Evolutionary conservation across 2,113 vertebrate species (phyloP), one percentile per base, ranked within the genome.

Genomic region (Thinocorus orbignyianus): DNA sequence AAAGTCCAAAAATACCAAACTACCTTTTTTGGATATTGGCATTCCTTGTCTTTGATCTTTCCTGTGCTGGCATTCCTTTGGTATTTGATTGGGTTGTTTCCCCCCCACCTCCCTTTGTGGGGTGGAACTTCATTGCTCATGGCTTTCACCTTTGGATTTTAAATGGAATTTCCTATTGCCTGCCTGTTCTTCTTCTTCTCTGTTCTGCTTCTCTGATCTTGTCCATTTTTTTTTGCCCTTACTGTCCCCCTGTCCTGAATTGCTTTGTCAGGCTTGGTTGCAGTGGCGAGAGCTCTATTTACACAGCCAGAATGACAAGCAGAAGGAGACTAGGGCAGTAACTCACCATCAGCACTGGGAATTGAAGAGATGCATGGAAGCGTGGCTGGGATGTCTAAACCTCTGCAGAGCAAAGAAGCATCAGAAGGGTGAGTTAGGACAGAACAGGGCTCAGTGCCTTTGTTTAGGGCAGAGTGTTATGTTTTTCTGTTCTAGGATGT

Each of bases 231-330:
- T 46, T 13, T 10, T 9, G 10, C 44, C 9, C 41, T 54, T 19
- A 8, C 41, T 77, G 20, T 17, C 24, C 31, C 65, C 30, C 10
- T 6, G 51, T 76, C 52, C 68, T 51, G 5, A 57, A 78, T 72
- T 93, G 51, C 30, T 46, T 54, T 85, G 64, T 66, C 87, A 99
- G 99, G 97, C 97, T 39, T 99, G 98, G 99, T 70, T 97, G 77
- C 97, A 78, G 60, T 99, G 99, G 99, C 98, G 62, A 90, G 95
- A 97, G 15, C 93, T 97, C 62, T 96, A 98, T 52, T 60, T 92
- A 4, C 25, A 62, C 22, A 90, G 52, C 33, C 95, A 94, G 93
- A 83, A 35, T 37, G 95, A 98, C 31, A 98, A 94, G 84, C 70
- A 95, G 85, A 97, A 97, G 66, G 96, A 97, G 81, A 55, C 68